Evolutionary conservation across 2,888 invertebrate genomes (phyloP), one percentile per base, ranked within the genome.

Genomic region (Brachyopa scutellaris): DNA sequence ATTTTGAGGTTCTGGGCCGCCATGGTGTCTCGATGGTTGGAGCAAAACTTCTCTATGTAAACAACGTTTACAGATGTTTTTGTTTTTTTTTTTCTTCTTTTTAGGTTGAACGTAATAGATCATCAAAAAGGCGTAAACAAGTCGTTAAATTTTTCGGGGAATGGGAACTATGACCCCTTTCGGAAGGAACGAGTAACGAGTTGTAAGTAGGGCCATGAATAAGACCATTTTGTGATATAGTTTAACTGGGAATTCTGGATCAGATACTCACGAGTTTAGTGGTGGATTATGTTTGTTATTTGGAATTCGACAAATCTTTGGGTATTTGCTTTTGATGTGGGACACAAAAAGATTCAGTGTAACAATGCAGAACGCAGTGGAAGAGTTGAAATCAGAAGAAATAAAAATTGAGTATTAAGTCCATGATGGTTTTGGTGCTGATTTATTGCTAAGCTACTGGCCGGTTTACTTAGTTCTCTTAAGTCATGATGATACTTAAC

Each of bases 121-220:
- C 36, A 57, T 69, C 64, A 49, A 49, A 49, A 11, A 49, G n/a
- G 64, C 64, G 45, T 55, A 55, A 55, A 36, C 67, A 67, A 67
- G 55, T 57, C 26, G 38, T 17, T 57, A 21, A 33, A 17, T 45
- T 33, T 23, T 57, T 45, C 3, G 26, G 31, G 15, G 26, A 21
- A 64, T 49, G 45, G 23, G 57, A 19, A 47, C 36, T 59, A 13
- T 57, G 69, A 69, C 59, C 40, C 19, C 49, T 19, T 59, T 49
- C n/a, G n/a, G n/a, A n/a, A n/a, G n/a, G n/a, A n/a, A 8, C 4
- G 11, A 5, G 11, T 17, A 26, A 57, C 42, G 13, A 36, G 23
- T 19, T 49, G 29, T 9, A 33, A 2, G 17, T 13, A 17, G 21
- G 7, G 23, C 11, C 6, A 13, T 5, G 13, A 45, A 49, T 23